phyloP scores from a whole-genome alignment of 2,797 vertebrate genomes.

The Pipistrellus nathusii region DNA sequence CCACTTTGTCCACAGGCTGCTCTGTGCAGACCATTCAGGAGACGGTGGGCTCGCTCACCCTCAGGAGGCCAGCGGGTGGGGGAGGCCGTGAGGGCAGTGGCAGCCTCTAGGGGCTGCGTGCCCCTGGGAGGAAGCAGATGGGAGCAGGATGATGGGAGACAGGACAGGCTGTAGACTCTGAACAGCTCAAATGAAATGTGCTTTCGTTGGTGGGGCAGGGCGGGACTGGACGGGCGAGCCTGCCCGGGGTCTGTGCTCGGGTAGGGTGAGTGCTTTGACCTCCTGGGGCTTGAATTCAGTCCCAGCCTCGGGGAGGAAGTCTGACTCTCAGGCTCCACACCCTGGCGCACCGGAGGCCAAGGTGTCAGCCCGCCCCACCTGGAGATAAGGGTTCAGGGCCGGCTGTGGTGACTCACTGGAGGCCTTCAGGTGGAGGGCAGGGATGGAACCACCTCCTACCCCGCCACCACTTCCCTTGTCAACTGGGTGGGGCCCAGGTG shows the following conservation, averaged over 20 bases:
- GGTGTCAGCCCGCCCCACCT: background rate
- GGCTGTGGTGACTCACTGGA: accelerated
- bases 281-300: background rate
- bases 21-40: background rate
- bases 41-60: accelerated
- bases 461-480: background rate
- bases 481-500: accelerated
- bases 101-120: accelerated
- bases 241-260: background rate
- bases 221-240: too few species aligned
- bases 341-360: accelerated
- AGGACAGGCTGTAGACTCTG: accelerated
- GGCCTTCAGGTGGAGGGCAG: background rate
- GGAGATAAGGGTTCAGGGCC: background rate
- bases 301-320: background rate
- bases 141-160: background rate
- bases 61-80: background rate
- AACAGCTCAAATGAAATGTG: background rate
- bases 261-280: accelerated
- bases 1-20: background rate
- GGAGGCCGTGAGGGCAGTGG: background rate
- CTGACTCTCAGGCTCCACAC: background rate
- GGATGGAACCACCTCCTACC: too few species aligned
- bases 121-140: background rate
- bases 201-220: too few species aligned